Percentiles rank a stretch among this genome's conserved stretches.
Conservation (phyloP, 2,113 vertebrate species). For the Oophaga pumilio region DNA sequence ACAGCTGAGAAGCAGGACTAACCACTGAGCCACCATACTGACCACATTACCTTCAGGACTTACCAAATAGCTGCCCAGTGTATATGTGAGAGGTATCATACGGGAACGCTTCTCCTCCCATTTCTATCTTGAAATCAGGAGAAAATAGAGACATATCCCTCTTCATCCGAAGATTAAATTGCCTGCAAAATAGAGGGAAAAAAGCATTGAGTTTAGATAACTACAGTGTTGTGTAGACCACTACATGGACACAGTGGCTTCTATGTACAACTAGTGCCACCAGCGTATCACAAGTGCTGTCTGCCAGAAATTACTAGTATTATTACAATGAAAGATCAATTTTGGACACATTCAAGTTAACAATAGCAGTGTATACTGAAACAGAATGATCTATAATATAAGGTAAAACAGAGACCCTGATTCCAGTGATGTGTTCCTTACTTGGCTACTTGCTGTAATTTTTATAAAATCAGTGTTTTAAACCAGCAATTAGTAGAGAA, state of each 20-base stretch:
- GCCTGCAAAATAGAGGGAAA: constrained; percentile 68
- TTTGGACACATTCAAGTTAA: not conserved
- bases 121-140: constrained; percentile 87
- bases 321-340: no score
- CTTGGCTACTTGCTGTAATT: no score
- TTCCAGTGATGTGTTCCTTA: no score
- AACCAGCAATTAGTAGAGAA: no score
- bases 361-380: not conserved
- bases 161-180: constrained; percentile 94
- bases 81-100: constrained; percentile 97
- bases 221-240: not conserved
- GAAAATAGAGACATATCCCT: constrained; percentile 88
- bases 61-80: constrained; percentile 92
- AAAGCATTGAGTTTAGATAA: not conserved
- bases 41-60: constrained; percentile 63
- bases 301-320: no score
- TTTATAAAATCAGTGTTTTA: no score
- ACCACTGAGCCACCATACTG: no score
- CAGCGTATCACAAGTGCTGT: not conserved
- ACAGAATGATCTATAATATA: not conserved
- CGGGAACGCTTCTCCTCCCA: constrained; percentile 79
- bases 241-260: no score
- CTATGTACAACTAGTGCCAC: not conserved
- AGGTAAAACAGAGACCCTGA: no score
- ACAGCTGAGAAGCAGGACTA: no score